Percentiles rank a stretch among this genome's conserved stretches.
phyloP scores from a whole-genome alignment of 2,113 vertebrate species.

The Garra rufa region DNA sequence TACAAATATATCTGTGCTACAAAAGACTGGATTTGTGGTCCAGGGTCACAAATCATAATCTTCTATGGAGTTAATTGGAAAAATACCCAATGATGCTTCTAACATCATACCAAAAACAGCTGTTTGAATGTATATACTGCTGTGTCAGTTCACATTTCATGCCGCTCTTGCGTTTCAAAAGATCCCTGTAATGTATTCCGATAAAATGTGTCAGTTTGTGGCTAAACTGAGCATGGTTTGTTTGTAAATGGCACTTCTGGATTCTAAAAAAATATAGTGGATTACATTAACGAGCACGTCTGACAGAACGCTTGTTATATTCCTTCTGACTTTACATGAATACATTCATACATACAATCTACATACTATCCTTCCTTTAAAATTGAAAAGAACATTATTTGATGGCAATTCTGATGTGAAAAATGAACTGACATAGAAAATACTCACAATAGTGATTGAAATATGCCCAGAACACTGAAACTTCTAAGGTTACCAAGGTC shows the following conservation, averaged over 20 bases:
- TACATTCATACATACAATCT: background rate
- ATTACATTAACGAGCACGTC: constrained; percentile 52
- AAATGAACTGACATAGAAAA: constrained; percentile 32
- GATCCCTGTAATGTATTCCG: constrained; percentile 3
- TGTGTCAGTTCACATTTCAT: constrained; percentile 30
- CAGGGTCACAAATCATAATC: too few relatives aligned
- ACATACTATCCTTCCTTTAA: background rate
- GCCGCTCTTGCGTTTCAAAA: background rate
- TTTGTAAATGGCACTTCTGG: background rate
- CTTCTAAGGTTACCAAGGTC: constrained; percentile 18
- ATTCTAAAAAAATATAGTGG: background rate
- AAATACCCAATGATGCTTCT: background rate
- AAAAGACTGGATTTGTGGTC: too few relatives aligned
- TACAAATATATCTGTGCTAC: too few relatives aligned
- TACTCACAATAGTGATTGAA: constrained; percentile 10
- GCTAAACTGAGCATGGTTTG: background rate
- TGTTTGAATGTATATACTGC: constrained; percentile 2
- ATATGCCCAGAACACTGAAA: constrained; percentile 35
- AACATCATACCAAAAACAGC: background rate
- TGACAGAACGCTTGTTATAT: background rate
- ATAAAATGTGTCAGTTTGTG: background rate
- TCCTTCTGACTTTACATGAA: background rate
- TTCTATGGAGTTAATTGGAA: background rate
- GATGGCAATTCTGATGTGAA: constrained; percentile 7
- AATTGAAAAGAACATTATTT: constrained; percentile 29